Base-by-base conservation (phyloP, 2,113 vertebrate genomes). In the Sinocyclocheilus maitianheensis region DNA sequence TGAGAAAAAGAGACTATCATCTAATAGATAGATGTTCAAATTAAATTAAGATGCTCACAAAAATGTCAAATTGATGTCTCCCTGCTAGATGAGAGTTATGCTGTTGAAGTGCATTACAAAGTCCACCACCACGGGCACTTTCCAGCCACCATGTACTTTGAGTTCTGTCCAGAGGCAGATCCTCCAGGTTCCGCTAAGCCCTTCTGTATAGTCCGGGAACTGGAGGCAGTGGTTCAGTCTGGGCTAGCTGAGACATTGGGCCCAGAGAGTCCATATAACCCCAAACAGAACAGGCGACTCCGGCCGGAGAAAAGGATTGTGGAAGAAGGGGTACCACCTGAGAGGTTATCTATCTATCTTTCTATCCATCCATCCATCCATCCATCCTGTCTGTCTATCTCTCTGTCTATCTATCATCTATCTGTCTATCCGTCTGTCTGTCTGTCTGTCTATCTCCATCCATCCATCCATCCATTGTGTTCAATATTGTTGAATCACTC, bases 171-270 rank as follows among this genome's bases (percentile, higher is more conserved):
- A 4, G 95, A 95, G 76, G 85, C 93, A 3, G 95, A 94, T 77
- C 84, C 87, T 0, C 88, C 81, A 6, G 5, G 77, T 58, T 30
- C 89, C 79, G 72, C 87, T 2, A 78, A 71, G 20, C 89, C 92
- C 11, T 97, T 98, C 92, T 93, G 90, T 89, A 95, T 98, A 3
- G 91, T 95, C 24, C 94, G 97, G 77, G 94, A 93, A 34, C 2
- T 98, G 1, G 94, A 95, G 0, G 96, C 92, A 0, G 0, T 91
- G 0, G 93, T 95, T 0, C 92, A 89, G 74, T 94, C 93, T 24
- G 87, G 90, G 0, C 91, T 98, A 91, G 95, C 93, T 34, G 90
- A 88, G 46, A 93, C 95, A 0, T 92, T 98, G 90, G 94, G 93
- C 7, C 97, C 97, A 48, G 91, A 93, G 0, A 88, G 91, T 0